phyloP scores from a whole-genome alignment of 2,797 vertebrate genomes.

The Coccyzus lansbergi region DNA sequence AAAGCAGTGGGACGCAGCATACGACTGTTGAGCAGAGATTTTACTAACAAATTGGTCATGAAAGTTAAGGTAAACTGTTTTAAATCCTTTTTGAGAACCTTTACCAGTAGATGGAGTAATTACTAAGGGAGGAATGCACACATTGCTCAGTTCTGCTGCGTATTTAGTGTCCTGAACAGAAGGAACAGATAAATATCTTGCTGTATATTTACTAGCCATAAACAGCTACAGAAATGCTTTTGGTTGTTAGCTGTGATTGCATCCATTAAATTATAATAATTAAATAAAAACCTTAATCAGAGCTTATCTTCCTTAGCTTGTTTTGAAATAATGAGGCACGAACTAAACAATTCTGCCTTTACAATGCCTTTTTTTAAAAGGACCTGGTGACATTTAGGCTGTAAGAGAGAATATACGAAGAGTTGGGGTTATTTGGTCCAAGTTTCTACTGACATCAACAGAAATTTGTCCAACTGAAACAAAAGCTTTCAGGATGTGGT shows the following conservation, averaged over 20 bases:
- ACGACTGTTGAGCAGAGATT: not conserved
- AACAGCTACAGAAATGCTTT: not conserved
- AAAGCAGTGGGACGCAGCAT: not conserved
- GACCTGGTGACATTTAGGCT: not conserved
- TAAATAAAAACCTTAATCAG: not conserved
- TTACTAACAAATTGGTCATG: not conserved
- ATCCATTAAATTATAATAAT: not conserved
- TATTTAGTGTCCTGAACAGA: not conserved
- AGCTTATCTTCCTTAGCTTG: not conserved
- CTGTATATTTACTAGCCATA: not conserved
- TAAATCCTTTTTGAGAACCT: not conserved
- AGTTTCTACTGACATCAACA: not conserved
- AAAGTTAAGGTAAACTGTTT: not conserved
- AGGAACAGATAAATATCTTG: not conserved
- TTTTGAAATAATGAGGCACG: not conserved
- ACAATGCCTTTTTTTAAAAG: not conserved
- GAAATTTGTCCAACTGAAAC: not conserved
- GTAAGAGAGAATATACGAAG: not conserved
- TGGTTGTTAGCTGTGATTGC: not conserved
- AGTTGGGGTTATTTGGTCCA: not conserved
- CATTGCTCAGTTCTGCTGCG: not conserved
- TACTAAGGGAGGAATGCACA: not conserved
- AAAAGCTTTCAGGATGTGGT: not conserved
- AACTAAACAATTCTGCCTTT: not conserved
- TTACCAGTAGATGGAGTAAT: conserved; percentile 45